phyloP scores from a whole-genome alignment of 2,797 vertebrate species.

The Lagorchestes hirsutus region DNA sequence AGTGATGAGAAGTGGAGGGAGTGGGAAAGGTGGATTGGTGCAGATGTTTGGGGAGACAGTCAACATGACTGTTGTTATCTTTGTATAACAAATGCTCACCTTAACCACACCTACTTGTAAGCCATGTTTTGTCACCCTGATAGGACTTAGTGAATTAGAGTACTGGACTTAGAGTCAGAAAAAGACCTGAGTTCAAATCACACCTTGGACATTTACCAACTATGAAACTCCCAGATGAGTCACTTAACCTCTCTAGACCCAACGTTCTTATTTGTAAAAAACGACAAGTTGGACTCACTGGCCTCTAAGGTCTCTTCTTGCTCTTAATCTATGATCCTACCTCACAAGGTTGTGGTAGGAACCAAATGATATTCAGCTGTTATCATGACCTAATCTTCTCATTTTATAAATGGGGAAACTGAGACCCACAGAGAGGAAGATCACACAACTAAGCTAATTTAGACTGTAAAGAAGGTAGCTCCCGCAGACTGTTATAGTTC shows the following conservation, averaged over 20 bases:
- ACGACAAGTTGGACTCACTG: not conserved
- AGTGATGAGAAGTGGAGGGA: not conserved
- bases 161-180: not conserved
- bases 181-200: not conserved
- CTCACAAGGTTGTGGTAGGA: conserved; percentile 28
- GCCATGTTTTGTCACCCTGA: too few species aligned
- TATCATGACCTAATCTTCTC: not conserved
- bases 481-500: not conserved
- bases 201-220: not conserved
- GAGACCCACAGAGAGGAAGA: conserved; percentile 3
- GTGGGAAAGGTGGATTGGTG: not conserved
- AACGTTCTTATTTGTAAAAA: not conserved
- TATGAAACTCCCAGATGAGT: not conserved
- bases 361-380: conserved; percentile 1
- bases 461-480: not conserved
- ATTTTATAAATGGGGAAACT: too few species aligned
- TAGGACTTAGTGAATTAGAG: not conserved
- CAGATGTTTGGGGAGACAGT: not conserved
- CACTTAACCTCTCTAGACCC: not conserved
- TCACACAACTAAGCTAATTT: not conserved
- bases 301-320: conserved; percentile 37
- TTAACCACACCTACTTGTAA: not conserved
- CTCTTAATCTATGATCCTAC: not conserved
- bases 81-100: not conserved
- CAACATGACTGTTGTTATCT: not conserved